Conservation (phyloP, 2,113 vertebrate genomes). For the Zosterops hypoxanthus region DNA sequence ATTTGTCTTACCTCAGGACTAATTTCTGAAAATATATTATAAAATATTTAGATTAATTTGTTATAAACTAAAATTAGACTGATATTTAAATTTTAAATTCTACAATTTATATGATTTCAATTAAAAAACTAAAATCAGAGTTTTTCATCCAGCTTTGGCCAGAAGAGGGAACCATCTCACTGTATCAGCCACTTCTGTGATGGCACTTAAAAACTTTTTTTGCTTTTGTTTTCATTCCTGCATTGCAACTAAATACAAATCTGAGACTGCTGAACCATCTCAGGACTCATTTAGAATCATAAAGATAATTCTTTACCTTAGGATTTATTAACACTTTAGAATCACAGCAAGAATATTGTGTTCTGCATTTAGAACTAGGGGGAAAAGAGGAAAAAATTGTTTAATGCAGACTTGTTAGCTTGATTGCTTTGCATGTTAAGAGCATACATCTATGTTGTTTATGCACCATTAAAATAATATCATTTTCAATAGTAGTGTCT, state of each 20-base stretch:
- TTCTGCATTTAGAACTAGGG: not conserved
- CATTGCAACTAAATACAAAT: not conserved
- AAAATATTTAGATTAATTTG: not conserved
- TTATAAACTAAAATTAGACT: not conserved
- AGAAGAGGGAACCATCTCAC: slow-evolving; percentile 79
- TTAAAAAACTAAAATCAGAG: not conserved
- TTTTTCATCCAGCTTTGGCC: slow-evolving; percentile 56
- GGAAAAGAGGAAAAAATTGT: not conserved
- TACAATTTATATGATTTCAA: not conserved
- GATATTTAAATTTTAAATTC: not conserved
- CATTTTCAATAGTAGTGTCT: not conserved
- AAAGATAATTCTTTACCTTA: not conserved
- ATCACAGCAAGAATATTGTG: not conserved
- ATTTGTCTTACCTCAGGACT: not conserved
- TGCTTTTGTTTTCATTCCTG: not conserved
- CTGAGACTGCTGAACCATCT: not conserved
- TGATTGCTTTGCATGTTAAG: not conserved
- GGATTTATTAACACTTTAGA: not conserved
- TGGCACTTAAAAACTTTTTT: not conserved
- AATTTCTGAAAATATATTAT: not conserved
- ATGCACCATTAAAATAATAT: not conserved
- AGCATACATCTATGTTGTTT: not conserved
- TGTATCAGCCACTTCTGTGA: slow-evolving; percentile 17
- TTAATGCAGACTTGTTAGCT: not conserved
- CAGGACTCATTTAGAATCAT: not conserved